Base-by-base conservation (phyloP, 2,888 invertebrate species). In the Baccha elongata region DNA sequence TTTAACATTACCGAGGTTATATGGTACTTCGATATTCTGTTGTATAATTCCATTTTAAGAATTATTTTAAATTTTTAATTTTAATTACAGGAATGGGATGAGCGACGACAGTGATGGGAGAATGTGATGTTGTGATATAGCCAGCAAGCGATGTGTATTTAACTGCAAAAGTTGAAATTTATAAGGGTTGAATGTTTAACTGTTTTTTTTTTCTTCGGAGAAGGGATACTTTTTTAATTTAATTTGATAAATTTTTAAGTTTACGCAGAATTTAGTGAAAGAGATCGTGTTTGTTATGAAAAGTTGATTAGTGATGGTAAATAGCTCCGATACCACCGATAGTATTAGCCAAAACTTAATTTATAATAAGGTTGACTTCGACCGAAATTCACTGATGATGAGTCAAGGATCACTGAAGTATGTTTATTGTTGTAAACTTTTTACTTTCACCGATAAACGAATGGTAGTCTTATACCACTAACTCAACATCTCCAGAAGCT, bases 61-160 rank as follows among this genome's bases (percentile, higher is more conserved):
- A 83, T 83, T 78, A 68, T 73, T 73, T 78, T 83, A 68, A 83
- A 83, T 83, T 78, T 83, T 83, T 83, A 83, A 83, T 83, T 78
- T 83, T 83, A 83, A 83, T 83, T 78, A 78, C 72, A 55, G 52
- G 68, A 78, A 50, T 62, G 64, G 53, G 60, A 68, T 62, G 55
- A 50, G 48, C 58, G 1, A 58, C n/a, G 21, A 19, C 35, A 15
- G 21, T 6, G 19, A 60, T 44, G 7, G 26, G 29, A 7, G 6
- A 13, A 13, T 17, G 44, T 7, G 46, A 64, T 64, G 21, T 0
- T 64, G 21, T 0, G 21, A 23, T 32, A 35, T 4, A 37, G 10
- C 32, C 3, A 11, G 2, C 0, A 23, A 35, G n/a, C n/a, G n/a
- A n/a, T n/a, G n/a, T n/a, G n/a, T n/a, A n/a, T n/a, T n/a, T n/a